Conservation (phyloP, 1,140 invertebrate genomes). For the Oncopodura yosiiana region DNA sequence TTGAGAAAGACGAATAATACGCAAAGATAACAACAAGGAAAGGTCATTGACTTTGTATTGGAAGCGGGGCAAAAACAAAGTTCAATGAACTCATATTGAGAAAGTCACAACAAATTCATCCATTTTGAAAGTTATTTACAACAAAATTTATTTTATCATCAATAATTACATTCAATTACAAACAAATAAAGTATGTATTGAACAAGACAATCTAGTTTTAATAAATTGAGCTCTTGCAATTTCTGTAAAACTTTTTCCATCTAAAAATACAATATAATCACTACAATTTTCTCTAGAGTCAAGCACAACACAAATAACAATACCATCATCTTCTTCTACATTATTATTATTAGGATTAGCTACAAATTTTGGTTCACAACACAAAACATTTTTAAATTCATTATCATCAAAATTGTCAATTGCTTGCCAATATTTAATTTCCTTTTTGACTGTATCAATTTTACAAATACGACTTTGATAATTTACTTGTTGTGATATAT, state of each 20-base stretch:
- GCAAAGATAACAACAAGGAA: no score
- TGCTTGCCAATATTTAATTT: conserved; percentile 15
- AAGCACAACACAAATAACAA: conserved; percentile 20
- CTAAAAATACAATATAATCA: conserved; percentile 21
- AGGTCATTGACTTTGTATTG: no score
- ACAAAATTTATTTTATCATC: no score
- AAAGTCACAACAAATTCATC: no score
- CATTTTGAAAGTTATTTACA: no score
- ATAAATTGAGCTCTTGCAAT: conserved; percentile 22
- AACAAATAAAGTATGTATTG: conserved; percentile 39
- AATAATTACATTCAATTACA: no score
- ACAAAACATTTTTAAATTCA: conserved; percentile 33
- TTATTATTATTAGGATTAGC: conserved; percentile 14
- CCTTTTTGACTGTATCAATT: conserved; percentile 14
- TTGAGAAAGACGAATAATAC: no score
- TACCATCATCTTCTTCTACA: conserved; percentile 19
- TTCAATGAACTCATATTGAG: no score
- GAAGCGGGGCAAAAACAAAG: no score
- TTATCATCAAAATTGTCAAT: conserved; percentile 11
- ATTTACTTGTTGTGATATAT: conserved; percentile 20
- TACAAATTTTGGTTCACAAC: conserved; percentile 33
- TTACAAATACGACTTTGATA: conserved; percentile 18
- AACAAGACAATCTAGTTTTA: conserved; percentile 37
- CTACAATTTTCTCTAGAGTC: conserved; percentile 14
- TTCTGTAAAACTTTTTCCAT: conserved; percentile 24